Percentiles rank a stretch among this genome's conserved stretches.
These are phyloP conservation scores for Chelonoidis abingdonii DNA, from an alignment of 2,113 vertebrate species.

Conservation along the genomic window DNA sequence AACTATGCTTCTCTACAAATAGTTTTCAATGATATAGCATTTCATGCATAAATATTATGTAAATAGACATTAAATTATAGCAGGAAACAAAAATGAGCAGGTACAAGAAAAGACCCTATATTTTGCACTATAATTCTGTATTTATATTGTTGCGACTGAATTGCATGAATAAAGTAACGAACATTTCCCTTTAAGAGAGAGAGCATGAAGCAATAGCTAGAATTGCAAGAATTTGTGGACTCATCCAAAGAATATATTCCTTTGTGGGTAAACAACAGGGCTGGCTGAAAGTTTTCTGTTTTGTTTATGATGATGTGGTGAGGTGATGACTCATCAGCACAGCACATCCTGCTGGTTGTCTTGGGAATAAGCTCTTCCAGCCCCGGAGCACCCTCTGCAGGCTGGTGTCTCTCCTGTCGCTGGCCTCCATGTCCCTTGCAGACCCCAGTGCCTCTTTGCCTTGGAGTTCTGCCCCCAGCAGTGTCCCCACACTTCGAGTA, in stretches of 20 bases:
- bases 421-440: too few relatives aligned
- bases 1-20: conserved; percentile 56
- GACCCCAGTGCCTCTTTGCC: too few relatives aligned
- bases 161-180: not conserved
- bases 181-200: not conserved
- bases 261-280: not conserved
- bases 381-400: too few relatives aligned
- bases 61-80: not conserved
- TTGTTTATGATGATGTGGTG: not conserved
- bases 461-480: too few relatives aligned
- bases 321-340: too few relatives aligned
- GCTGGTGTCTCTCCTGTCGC: too few relatives aligned
- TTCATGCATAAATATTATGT: conserved; percentile 3
- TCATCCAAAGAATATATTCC: not conserved
- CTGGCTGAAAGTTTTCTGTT: not conserved
- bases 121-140: not conserved
- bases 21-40: conserved; percentile 18
- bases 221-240: not conserved
- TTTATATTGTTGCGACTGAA: not conserved
- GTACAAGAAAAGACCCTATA: not conserved
- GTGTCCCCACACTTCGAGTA: too few relatives aligned
- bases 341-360: too few relatives aligned
- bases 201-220: not conserved
- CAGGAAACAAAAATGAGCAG: not conserved
- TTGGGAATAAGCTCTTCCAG: too few relatives aligned